A percentile compares a stretch with the other conserved stretches of the same genome.
Conservation (phyloP, 2,888 invertebrate species). For the Pheosia gnoma region DNA sequence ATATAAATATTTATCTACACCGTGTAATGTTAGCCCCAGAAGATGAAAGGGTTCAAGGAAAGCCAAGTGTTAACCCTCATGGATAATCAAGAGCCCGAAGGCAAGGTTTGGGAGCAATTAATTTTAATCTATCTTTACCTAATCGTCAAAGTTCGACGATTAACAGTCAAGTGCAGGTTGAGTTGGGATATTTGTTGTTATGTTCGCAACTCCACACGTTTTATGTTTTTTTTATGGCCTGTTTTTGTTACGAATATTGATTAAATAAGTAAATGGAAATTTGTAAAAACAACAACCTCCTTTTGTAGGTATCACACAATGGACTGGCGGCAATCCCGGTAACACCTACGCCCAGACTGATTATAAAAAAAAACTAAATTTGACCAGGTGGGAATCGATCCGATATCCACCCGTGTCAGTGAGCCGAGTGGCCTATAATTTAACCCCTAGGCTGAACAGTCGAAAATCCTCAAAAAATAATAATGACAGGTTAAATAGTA, state of each 20-base stretch:
- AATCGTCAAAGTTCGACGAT: conserved; percentile 71
- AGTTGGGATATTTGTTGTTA: conserved; percentile 12
- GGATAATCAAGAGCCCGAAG: conserved; percentile 50
- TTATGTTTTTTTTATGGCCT: not conserved
- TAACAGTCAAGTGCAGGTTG: conserved; percentile 67
- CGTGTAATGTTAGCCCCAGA: conserved; percentile 19
- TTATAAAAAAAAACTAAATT: too few species aligned
- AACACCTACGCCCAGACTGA: too few species aligned
- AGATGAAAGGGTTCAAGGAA: conserved; percentile 38
- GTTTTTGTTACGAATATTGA: not conserved
- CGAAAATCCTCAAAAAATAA: too few species aligned
- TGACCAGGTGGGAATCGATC: too few species aligned
- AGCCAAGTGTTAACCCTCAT: conserved; percentile 42
- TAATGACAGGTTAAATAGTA: too few species aligned
- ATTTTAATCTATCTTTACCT: conserved; percentile 69
- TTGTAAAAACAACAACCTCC: too few species aligned
- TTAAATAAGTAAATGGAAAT: too few species aligned
- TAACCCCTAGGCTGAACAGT: too few species aligned
- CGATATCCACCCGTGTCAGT: too few species aligned
- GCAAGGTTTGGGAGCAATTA: conserved; percentile 56
- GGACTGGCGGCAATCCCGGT: too few species aligned
- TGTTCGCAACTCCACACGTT: not conserved
- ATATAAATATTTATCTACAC: not conserved
- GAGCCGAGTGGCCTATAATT: too few species aligned
- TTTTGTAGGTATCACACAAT: too few species aligned